phyloP scores from a whole-genome alignment of 2,797 vertebrate genomes.

The Lepus oiostolus region DNA sequence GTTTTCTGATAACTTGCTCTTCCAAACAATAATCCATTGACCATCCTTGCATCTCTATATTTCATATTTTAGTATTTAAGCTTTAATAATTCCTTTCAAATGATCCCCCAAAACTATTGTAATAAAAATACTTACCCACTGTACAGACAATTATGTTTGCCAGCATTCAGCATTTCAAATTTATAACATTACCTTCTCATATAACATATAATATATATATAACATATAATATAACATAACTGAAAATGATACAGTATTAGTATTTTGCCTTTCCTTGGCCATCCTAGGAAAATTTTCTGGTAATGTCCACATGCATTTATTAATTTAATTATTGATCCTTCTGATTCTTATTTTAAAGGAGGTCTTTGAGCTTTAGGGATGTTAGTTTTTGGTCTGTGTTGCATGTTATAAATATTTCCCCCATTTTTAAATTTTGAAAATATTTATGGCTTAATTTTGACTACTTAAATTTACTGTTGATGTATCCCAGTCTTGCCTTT shows the following conservation, averaged over 20 bases:
- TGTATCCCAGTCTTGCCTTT: no score
- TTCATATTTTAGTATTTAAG: neutral
- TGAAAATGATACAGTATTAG: neutral
- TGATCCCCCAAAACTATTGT: neutral
- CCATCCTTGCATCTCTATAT: neutral
- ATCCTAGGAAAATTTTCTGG: neutral
- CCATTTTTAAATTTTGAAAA: neutral
- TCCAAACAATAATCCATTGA: neutral
- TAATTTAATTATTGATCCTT: neutral
- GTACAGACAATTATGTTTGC: neutral
- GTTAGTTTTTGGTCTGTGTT: neutral
- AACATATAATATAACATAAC: no score
- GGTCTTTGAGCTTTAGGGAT: neutral
- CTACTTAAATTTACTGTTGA: neutral
- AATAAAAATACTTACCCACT: neutral
- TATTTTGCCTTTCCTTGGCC: neutral
- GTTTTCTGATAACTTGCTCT: neutral
- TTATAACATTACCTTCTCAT: neutral
- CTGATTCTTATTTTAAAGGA: neutral
- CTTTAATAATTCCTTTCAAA: conserved; percentile 4
- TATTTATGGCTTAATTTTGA: neutral
- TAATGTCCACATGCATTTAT: neutral
- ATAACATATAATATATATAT: no score
- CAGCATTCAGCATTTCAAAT: neutral
- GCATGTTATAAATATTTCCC: neutral